Base-by-base conservation (phyloP, 1,140 invertebrate genomes). In the Drosophila insularis region DNA sequence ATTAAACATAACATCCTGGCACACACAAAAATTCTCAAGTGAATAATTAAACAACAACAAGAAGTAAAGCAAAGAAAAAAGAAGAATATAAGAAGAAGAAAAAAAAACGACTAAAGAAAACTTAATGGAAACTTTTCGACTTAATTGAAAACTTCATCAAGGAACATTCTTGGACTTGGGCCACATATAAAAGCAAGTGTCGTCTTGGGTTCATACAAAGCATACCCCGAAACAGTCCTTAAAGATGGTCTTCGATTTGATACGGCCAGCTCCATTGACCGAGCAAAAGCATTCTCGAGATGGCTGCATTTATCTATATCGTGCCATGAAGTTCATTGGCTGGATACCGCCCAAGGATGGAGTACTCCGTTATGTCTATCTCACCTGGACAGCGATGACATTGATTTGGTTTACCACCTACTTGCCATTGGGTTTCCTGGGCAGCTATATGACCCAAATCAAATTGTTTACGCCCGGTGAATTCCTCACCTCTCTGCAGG, bases 401-500 rank as follows among this genome's bases (percentile, higher is more conserved):
- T 81, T 87, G n/a, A n/a, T 77, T 6, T 87, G 71, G 71, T 77
- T 13, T 31, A 77, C 79, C 1, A 74, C 65, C 1, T 87, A 80
- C 17, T 14, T 87, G 40, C 82, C 82, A 0, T 46, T 87, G 14
- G 82, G 79, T 2, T 87, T 86, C 8, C 63, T 86, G 0, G 78
- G 71, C 27, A 86, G 78, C 40, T 86, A 86, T 5, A 73, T 76
- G 35, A 81, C 75, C 2, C 55, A 73, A 21, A 81, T 86, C 6
- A 81, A 79, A 68, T 21, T 46, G 17, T 86, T 87, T 27, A 32
- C 82, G 10, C 78, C 82, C 1, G 78, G 78, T 5, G 78, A 81
- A 46, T 87, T 87, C 17, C 82, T 87, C 6, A 87, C 82, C n/a
- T 87, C 82, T 31, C 59, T 87, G 35, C 79, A 87, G 68, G 82